Percentiles rank a stretch among this genome's conserved stretches.
Conservation (phyloP, 2,888 invertebrate species). For the Eristalis pertinax region DNA sequence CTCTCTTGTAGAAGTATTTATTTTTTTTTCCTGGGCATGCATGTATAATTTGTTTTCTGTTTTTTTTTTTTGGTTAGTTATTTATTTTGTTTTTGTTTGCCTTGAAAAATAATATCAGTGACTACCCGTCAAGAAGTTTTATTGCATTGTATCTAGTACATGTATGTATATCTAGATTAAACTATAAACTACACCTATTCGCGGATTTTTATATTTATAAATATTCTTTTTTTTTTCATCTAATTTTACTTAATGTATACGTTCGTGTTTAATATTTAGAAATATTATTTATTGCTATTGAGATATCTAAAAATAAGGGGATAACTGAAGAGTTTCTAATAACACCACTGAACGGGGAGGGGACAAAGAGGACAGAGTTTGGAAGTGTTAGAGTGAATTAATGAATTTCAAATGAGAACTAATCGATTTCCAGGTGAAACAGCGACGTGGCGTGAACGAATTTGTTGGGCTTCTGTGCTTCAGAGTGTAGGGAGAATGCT, state of each 20-base stretch:
- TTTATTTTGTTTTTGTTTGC: neutral
- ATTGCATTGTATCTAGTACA: slow-evolving; percentile 34
- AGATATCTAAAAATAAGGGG: slow-evolving; percentile 13
- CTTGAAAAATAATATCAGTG: slow-evolving; percentile 45
- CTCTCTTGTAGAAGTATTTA: neutral
- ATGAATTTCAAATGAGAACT: neutral
- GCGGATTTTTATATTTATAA: neutral
- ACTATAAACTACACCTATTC: slow-evolving; percentile 8
- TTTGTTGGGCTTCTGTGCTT: too few relatives aligned
- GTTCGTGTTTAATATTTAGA: slow-evolving; percentile 27
- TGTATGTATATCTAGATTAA: slow-evolving; percentile 14
- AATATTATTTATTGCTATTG: slow-evolving; percentile 38
- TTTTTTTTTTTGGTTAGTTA: neutral
- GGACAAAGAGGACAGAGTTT: slow-evolving; percentile 35
- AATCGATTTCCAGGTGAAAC: neutral
- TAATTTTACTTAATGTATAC: slow-evolving; percentile 6
- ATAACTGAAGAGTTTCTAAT: neutral
- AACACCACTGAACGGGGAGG: slow-evolving; percentile 24
- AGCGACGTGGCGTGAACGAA: too few relatives aligned
- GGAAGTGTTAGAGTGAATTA: neutral
- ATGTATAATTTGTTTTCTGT: neutral
- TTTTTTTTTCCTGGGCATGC: neutral
- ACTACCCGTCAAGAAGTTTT: slow-evolving; percentile 50
- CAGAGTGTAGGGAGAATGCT: too few relatives aligned
- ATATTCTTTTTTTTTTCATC: neutral